These are phyloP conservation scores for Trachelus iudaicus DNA, from an alignment of 2,888 invertebrate genomes.

Conservation along the genomic window DNA sequence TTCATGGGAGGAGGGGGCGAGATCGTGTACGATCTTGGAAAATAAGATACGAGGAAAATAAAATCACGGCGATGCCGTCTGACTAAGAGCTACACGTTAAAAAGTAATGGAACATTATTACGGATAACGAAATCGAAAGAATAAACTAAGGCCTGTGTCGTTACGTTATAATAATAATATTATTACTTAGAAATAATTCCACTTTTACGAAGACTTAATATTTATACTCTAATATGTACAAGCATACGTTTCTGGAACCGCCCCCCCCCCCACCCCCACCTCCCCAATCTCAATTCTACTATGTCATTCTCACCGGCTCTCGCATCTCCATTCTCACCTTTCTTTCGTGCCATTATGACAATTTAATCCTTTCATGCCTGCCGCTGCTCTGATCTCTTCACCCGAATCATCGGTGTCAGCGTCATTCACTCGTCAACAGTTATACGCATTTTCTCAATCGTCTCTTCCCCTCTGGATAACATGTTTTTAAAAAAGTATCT, in stretches of 20 bases:
- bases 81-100: conserved; percentile 8
- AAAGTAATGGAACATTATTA: conserved; percentile 26
- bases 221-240: conserved; percentile 16
- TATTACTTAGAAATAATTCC: conserved; percentile 17
- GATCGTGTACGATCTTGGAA: not conserved
- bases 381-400: not conserved
- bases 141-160: conserved; percentile 36
- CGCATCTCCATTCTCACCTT: not conserved
- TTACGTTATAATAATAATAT: conserved; percentile 24
- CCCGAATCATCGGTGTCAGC: not conserved
- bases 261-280: conserved; percentile 1
- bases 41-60: not conserved
- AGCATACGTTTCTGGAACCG: not conserved
- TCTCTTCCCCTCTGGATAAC: conserved; percentile 16
- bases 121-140: conserved; percentile 29
- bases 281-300: conserved; percentile 3
- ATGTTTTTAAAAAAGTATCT: conserved; percentile 47
- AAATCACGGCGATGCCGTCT: not conserved
- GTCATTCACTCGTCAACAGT: conserved; percentile 9
- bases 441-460: not conserved
- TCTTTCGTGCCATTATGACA: not conserved
- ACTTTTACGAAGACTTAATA: not conserved
- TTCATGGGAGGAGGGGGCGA: not conserved
- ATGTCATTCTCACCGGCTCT: not conserved
- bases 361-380: not conserved